Conservation (phyloP, 2,113 vertebrate genomes). For the Azemiops feae region DNA sequence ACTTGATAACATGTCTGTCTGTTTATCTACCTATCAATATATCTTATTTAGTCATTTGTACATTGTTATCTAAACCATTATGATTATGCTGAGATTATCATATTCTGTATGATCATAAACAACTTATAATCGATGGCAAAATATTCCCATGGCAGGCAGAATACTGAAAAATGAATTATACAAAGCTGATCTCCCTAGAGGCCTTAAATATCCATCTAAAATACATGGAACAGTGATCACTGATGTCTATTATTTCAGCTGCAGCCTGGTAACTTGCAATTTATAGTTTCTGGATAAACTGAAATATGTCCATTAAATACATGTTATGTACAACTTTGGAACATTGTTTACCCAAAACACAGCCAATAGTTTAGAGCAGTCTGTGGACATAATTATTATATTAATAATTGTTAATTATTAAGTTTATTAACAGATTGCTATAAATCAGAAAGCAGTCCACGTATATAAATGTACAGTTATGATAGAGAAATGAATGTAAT, state of each 20-base stretch:
- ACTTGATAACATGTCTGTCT: neutral
- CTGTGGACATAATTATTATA: constrained; percentile 20
- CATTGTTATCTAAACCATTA: neutral
- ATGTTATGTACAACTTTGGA: constrained; percentile 38
- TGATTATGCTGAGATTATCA: neutral
- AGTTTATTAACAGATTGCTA: constrained; percentile 37
- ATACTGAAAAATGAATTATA: constrained; percentile 65
- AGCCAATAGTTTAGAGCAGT: constrained; percentile 46
- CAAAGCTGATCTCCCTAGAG: constrained; percentile 56
- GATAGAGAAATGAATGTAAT: constrained; percentile 6
- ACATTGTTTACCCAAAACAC: constrained; percentile 49
- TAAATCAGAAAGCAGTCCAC: neutral
- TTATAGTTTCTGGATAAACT: constrained; percentile 67
- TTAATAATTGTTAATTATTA: neutral
- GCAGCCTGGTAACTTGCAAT: constrained; percentile 61
- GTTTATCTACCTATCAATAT: neutral
- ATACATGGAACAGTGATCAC: constrained; percentile 65
- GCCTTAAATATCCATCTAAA: constrained; percentile 64
- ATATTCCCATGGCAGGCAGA: constrained; percentile 46
- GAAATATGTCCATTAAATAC: constrained; percentile 55
- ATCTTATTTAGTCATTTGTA: neutral
- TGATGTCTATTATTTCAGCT: constrained; percentile 57
- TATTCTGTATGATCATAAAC: neutral
- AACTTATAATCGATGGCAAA: constrained; percentile 58
- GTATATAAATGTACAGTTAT: neutral